A percentile compares a stretch with the other conserved stretches of the same genome.
Conservation (phyloP, 2,888 invertebrate genomes). For the Gastracanthus pulcherrimus region DNA sequence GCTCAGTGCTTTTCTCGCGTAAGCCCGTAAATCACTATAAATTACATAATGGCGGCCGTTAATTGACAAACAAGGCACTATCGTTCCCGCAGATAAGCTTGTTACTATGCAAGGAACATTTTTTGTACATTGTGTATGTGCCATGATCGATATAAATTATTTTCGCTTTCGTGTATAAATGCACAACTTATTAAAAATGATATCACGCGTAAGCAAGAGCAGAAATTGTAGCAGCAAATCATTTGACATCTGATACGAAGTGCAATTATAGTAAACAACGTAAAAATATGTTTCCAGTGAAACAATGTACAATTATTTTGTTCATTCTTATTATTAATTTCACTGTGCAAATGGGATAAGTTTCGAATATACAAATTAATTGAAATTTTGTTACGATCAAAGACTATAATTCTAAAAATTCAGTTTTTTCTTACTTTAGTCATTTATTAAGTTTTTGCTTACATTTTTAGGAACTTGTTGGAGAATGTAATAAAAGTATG, state of each 20-base stretch:
- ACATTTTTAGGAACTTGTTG: no score
- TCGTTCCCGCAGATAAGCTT: slow-evolving; percentile 43
- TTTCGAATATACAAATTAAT: no score
- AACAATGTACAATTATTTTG: neutral
- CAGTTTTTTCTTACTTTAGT: no score
- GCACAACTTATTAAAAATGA: neutral
- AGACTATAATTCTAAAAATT: no score
- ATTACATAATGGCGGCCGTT: slow-evolving; percentile 51
- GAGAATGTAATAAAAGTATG: no score
- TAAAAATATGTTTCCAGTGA: neutral
- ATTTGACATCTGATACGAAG: neutral
- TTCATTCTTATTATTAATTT: neutral
- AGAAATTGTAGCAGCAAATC: neutral
- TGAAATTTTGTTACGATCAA: no score
- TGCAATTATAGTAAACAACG: neutral
- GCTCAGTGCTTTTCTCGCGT: neutral
- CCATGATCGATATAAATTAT: neutral
- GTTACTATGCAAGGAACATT: slow-evolving; percentile 48
- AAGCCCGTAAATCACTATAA: slow-evolving; percentile 29
- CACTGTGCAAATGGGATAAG: neutral
- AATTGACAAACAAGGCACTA: slow-evolving; percentile 53
- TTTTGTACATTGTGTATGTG: neutral
- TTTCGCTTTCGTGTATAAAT: neutral
- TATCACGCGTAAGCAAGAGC: neutral
- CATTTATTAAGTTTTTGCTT: no score